Conservation (phyloP, 1,140 invertebrate genomes). For the Camponotus floridanus region DNA sequence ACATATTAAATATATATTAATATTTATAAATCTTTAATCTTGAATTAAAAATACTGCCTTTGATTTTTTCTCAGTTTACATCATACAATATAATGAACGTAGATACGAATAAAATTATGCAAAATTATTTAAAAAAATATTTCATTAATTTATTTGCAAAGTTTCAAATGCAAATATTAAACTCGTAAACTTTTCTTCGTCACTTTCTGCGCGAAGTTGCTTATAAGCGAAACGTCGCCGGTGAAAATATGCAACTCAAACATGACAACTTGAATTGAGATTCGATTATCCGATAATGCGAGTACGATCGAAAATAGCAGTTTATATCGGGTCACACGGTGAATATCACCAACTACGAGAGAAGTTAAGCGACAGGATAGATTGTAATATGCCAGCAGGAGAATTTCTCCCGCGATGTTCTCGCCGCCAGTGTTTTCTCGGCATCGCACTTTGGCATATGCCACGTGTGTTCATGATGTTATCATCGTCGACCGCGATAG, state of each 20-base stretch:
- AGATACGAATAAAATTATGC: too few species aligned
- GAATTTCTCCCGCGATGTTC: constrained; percentile 5
- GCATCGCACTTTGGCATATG: background rate
- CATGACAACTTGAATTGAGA: background rate
- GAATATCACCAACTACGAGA: background rate
- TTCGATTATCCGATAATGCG: constrained; percentile 20
- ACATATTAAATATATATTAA: background rate
- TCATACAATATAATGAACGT: background rate
- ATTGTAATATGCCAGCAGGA: background rate
- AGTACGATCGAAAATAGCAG: constrained; percentile 9
- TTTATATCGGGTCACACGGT: background rate
- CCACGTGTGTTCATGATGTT: background rate
- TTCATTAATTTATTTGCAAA: background rate
- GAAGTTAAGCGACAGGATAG: background rate
- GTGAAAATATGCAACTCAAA: background rate
- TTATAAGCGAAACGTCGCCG: background rate
- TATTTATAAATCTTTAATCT: background rate
- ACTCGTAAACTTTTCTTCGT: background rate
- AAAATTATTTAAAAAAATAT: background rate
- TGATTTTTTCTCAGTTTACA: background rate
- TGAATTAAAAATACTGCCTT: background rate
- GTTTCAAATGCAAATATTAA: background rate
- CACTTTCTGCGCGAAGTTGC: background rate
- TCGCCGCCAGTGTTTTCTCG: background rate
- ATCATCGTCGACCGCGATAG: constrained; percentile 29